Percentiles rank a stretch among this genome's conserved stretches.
These are phyloP conservation scores for Atta cephalotes DNA, from an alignment of 1,140 invertebrate genomes.

Conservation along the genomic window DNA sequence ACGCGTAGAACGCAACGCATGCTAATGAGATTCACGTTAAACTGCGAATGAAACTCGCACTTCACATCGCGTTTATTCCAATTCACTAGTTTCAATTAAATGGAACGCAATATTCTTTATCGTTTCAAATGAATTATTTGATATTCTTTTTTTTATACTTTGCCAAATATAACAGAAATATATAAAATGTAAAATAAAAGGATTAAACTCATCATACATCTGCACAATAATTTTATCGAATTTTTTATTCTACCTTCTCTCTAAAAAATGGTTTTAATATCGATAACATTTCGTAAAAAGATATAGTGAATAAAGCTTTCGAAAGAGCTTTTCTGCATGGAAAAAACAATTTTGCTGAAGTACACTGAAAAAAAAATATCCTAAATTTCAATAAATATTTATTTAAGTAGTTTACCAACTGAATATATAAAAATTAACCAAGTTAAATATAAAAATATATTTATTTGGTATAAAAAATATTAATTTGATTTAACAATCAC, in stretches of 20 bases:
- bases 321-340: not conserved
- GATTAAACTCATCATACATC: not conserved
- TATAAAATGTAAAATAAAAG: not conserved
- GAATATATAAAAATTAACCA: too few relatives aligned
- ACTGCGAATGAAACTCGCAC: not conserved
- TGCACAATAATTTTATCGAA: not conserved
- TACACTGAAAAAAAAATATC: too few relatives aligned
- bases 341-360: too few relatives aligned
- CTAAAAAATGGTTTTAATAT: not conserved
- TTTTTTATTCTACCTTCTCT: not conserved
- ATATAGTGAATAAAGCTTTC: not conserved
- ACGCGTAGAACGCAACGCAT: not conserved
- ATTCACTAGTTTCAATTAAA: not conserved
- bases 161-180: not conserved
- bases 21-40: conserved; percentile 50
- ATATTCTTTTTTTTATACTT: not conserved
- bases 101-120: not conserved
- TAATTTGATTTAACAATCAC: too few relatives aligned
- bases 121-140: not conserved
- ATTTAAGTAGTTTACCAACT: too few relatives aligned
- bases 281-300: not conserved
- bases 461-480: too few relatives aligned
- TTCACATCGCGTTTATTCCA: not conserved
- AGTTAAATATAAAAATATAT: too few relatives aligned
- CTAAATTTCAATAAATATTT: too few relatives aligned